These are phyloP conservation scores for Tragelaphus strepsiceros DNA, from an alignment of 2,113 vertebrate genomes.

Conservation along the genomic window DNA sequence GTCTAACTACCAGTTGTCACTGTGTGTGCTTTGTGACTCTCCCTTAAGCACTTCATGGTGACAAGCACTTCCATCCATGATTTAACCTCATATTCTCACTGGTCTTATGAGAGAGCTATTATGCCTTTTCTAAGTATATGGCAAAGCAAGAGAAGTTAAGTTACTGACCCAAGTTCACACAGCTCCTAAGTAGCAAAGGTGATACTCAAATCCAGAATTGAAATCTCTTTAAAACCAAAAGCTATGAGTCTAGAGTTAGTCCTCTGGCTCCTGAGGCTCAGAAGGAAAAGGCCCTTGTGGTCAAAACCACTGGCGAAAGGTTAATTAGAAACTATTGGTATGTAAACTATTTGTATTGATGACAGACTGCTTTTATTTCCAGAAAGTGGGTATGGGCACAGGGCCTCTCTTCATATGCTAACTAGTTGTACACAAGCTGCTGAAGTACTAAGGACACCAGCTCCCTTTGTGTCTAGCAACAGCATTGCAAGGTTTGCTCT, in stretches of 20 bases:
- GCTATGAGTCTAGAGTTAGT: neutral
- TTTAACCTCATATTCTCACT: neutral
- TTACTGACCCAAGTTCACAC: neutral
- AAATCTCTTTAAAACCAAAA: neutral
- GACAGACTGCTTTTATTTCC: neutral
- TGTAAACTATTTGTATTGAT: neutral
- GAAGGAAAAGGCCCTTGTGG: neutral
- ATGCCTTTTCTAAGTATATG: neutral
- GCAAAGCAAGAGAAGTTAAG: neutral
- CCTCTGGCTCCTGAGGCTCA: neutral
- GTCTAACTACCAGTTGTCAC: neutral
- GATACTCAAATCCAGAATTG: neutral
- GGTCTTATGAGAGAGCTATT: neutral
- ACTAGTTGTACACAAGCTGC: neutral
- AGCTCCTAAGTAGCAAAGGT: neutral
- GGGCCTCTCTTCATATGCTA: slow-evolving; percentile 43
- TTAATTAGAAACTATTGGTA: neutral
- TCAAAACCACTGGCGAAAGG: neutral
- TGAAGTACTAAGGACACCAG: neutral
- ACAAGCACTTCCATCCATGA: neutral
- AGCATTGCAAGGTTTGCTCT: neutral
- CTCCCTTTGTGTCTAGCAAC: neutral
- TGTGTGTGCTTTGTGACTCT: neutral
- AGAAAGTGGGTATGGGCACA: slow-evolving; percentile 3
- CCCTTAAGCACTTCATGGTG: neutral